Percentiles rank a stretch among this genome's conserved stretches.
Conservation (phyloP, 2,113 vertebrate genomes). For the Galeopterus variegatus region DNA sequence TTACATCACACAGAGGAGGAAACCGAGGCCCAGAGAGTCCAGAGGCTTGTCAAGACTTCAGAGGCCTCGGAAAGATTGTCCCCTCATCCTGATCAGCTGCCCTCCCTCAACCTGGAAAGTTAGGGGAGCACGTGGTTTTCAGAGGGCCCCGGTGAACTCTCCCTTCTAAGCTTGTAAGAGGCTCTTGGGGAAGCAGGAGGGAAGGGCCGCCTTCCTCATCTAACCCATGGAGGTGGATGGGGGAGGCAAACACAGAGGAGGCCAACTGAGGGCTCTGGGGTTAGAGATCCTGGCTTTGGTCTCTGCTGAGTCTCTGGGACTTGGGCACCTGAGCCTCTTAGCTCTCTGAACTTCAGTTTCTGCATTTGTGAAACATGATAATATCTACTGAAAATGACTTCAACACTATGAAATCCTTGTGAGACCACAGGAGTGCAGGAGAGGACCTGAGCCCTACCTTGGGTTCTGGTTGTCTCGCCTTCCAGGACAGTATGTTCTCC, state of each 20-base stretch:
- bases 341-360: neutral
- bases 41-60: neutral
- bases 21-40: neutral
- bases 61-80: neutral
- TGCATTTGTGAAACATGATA: neutral
- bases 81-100: neutral
- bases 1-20: neutral
- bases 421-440: neutral
- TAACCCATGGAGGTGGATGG: neutral
- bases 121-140: neutral
- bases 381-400: neutral
- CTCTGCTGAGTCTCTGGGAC: neutral
- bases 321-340: neutral
- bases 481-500: fast-evolving
- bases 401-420: neutral
- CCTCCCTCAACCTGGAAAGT: neutral
- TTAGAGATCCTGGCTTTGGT: neutral
- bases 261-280: neutral
- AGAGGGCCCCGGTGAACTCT: neutral
- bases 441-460: fast-evolving
- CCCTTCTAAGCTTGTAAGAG: neutral
- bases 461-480: too few relatives aligned
- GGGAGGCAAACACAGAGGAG: neutral
- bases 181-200: neutral
- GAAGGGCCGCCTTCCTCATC: neutral